Evolutionary conservation across 2,113 vertebrate species (phyloP).

Genomic region (Hemiprocne comata): DNA sequence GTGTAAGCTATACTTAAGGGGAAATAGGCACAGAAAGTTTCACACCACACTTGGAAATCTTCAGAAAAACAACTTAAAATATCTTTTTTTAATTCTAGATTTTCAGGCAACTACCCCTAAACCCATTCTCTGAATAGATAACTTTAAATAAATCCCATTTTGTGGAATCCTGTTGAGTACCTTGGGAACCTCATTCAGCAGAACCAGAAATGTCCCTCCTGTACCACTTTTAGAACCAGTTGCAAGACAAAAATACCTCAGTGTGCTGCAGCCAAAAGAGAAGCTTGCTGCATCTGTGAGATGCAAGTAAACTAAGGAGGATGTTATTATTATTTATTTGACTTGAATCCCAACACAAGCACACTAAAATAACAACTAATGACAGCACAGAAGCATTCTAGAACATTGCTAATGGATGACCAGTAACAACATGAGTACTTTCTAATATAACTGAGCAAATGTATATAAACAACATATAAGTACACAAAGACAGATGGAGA

Average conservation of each 20-base stretch:
- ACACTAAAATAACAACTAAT: neutral
- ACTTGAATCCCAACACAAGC: neutral
- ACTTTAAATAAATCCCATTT: neutral
- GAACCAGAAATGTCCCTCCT: neutral
- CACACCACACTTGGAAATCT: neutral
- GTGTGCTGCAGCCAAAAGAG: neutral
- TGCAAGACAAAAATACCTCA: neutral
- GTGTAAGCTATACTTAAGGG: neutral
- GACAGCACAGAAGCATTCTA: neutral
- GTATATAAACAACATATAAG: neutral
- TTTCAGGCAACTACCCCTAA: neutral
- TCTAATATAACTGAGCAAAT: neutral
- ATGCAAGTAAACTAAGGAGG: neutral
- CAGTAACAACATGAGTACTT: neutral
- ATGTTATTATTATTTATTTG: neutral
- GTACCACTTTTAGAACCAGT: neutral
- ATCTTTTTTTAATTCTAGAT: neutral
- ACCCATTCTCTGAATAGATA: neutral
- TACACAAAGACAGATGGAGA: neutral
- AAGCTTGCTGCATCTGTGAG: neutral
- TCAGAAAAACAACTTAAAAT: neutral
- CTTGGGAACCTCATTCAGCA: neutral
- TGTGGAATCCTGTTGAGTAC: neutral
- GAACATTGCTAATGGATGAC: neutral
- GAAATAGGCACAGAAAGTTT: fast-evolving